These are phyloP conservation scores for Euphydryas editha DNA, from an alignment of 2,888 invertebrate species.

Conservation along the genomic window DNA sequence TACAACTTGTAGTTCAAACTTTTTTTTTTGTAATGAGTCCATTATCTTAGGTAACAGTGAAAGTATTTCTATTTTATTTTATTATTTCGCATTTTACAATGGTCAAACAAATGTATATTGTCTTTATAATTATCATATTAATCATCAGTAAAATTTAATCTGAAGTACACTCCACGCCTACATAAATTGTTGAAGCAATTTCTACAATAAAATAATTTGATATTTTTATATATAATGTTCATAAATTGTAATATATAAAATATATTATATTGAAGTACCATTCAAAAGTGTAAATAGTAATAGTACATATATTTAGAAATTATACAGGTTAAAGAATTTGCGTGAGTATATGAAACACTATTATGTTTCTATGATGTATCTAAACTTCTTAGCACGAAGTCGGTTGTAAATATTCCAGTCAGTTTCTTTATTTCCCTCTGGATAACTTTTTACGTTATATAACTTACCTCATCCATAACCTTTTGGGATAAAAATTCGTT, in stretches of 20 bases:
- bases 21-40: no score
- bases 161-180: constrained; percentile 23
- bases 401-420: not conserved
- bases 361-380: no score
- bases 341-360: no score
- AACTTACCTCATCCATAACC: not conserved
- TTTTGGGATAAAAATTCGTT: not conserved
- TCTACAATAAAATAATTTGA: constrained; percentile 7
- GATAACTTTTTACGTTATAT: not conserved
- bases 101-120: no score
- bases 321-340: not conserved
- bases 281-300: not conserved
- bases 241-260: no score
- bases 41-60: no score
- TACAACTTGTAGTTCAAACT: no score
- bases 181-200: constrained; percentile 30
- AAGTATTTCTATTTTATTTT: no score
- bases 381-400: no score
- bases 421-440: not conserved
- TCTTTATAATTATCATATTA: no score
- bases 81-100: no score
- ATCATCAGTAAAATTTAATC: no score
- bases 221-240: not conserved
- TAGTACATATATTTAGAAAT: not conserved
- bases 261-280: not conserved